Evolutionary conservation across 2,113 vertebrate species (phyloP), one percentile per base, ranked within the genome.

Genomic region (Rostratula benghalensis): DNA sequence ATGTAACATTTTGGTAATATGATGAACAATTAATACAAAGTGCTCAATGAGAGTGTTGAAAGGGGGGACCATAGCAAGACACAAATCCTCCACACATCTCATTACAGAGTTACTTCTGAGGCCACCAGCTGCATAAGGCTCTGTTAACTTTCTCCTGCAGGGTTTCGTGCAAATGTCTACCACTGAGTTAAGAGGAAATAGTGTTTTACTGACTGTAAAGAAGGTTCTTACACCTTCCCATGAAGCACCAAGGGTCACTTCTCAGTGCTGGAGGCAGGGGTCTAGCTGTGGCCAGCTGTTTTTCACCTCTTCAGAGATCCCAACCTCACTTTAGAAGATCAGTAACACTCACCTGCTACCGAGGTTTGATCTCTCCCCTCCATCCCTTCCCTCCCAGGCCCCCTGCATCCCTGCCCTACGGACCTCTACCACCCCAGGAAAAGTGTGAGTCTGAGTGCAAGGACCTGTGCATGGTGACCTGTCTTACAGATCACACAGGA

Each of bases 371-470:
- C 9, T 82, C n/a, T 74, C 6, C 24, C 27, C 11, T 81, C 24
- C 77, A 31, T 18, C 20, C 37, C 22, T 45, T 22, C n/a, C 24
- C 28, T 37, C 41, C 3, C 1, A 3, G 11, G 3, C 35, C 25
- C 4, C 13, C 43, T 61, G 14, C 13, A 63, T 30, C 56, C 30
- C 35, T 54, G 9, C 5, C 20, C 70, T 69, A 30, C 11, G 61
- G 33, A 69, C 10, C 18, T 37, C 31, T 77, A 67, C 12, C 6
- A 35, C 2, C 3, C 4, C 45, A 83, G 45, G 21, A 57, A 18
- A 79, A 73, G 57, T 2, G 0, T 5, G 61, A 84, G 21, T 43
- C 5, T 0, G 0, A 59, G 19, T 17, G 30, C 37, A 61, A 65
- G 50, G 35, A 83, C 19, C n/a, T n/a, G 41, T 13, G 15, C 28